phyloP scores from a whole-genome alignment of 2,113 vertebrate genomes.

The human region DNA sequence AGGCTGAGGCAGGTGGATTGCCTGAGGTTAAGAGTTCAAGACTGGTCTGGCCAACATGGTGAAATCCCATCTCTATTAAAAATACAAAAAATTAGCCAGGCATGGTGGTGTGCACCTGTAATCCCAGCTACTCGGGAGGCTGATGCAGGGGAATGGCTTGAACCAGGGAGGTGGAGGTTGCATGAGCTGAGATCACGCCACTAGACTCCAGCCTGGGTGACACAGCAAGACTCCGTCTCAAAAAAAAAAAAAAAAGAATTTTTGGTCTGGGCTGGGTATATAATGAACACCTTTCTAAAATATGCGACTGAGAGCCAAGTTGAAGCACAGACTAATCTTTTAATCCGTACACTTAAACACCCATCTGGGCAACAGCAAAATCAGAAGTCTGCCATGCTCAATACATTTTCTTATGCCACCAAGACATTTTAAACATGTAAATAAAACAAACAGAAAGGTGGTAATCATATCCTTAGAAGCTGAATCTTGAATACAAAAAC shows the following conservation, averaged over 20 bases:
- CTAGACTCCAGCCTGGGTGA: no score
- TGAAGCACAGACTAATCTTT: constrained; percentile 42
- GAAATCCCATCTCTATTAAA: no score
- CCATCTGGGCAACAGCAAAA: constrained; percentile 18
- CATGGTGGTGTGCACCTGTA: no score
- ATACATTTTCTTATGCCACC: not conserved
- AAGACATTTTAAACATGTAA: constrained; percentile 30
- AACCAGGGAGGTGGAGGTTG: no score
- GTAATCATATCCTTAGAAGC: not conserved
- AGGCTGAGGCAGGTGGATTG: no score
- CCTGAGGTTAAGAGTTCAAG: no score
- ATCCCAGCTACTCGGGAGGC: no score
- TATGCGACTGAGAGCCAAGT: not conserved
- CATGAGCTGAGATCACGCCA: no score
- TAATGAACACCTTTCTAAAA: not conserved
- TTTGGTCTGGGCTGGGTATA: not conserved
- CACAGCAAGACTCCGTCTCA: no score
- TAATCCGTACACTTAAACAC: constrained; percentile 37
- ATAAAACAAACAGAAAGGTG: constrained; percentile 10
- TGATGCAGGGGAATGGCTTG: no score
- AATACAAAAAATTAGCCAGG: no score
- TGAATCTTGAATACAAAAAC: not conserved
- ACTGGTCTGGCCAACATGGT: no score
- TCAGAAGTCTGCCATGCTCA: not conserved
- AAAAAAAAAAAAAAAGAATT: not conserved